Base-by-base conservation (phyloP, 2,797 vertebrate genomes). In the Luscinia megarhynchos region DNA sequence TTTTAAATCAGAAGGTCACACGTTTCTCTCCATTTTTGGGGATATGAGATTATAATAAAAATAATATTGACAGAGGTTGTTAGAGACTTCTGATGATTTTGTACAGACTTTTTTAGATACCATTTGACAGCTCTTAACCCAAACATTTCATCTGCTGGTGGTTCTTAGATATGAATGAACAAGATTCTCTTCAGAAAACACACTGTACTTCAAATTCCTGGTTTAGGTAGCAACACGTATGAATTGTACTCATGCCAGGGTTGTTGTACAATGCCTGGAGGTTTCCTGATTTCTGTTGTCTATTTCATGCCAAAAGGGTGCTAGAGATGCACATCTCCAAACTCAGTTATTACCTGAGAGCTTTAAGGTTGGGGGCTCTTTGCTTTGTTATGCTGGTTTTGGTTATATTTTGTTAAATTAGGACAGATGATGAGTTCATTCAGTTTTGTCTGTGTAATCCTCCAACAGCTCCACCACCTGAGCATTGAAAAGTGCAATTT, bases 221-320 rank as follows among this genome's bases (percentile, higher is more conserved):
- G 11, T 87, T 72, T 46, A 50, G 16, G 13, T 34, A 38, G 15
- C 18, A 38, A 57, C 21, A 72, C 36, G 15, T 15, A n/a, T 0
- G 27, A 36, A 9, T 30, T 53, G 17, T 30, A 53, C 29, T 53
- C 29, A 5, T 53, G 51, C 51, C 51, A 53, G 29, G 18, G 18
- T 27, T 59, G 6, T 17, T 68, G 30, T 51, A 11, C 8, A 12
- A 12, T 22, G 5, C 7, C 30, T 1, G 1, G 5, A 7, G 6
- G 8, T 55, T 81, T 90, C 43, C 29, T 50, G n/a, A 34, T 2
- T 85, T 73, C 11, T 67, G 7, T 38, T 55, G 14, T 18, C 18
- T 40, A 9, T 38, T 69, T 81, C 6, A 8, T 40, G 15, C 9
- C 21, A 41, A 62, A 88, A 68, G 2, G 2, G 1, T 38, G 4